Evolutionary conservation across 2,113 vertebrate species (phyloP), one percentile per base, ranked within the genome.

Genomic region (Erinaceus europaeus): DNA sequence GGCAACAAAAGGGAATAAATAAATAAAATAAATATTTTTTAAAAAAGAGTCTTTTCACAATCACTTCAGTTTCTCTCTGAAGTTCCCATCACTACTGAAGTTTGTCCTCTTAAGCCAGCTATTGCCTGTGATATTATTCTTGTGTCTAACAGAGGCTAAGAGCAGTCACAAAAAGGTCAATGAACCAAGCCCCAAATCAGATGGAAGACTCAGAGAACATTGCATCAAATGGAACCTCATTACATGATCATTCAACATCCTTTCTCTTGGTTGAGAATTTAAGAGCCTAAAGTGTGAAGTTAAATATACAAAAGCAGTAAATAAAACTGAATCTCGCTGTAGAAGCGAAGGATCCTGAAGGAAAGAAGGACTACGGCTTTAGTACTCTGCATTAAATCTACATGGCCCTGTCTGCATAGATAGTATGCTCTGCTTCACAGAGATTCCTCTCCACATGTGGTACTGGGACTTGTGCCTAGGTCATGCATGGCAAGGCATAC

Each of bases 281-380:
- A 52, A 52, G 53, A 34, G 46, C 6, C 25, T 46, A 40, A 25
- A 32, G 9, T 36, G 25, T 44, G n/a, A 77, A 65, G 80, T 78
- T 74, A 73, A 78, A 78, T 21, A 81, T 90, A 78, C 85, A 85
- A 86, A 90, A 44, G 71, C 85, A 75, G 90, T 69, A 82, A 69
- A 74, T 57, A 55, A 57, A 57, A 62, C 32, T 38, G 72, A 21
- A 27, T 85, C 76, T 88, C 52, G 44, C 79, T 29, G 2, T 23
- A 73, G 84, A 57, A 81, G 32, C 44, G 48, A 2, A 52, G 40
- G 50, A 4, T 50, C 29, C 72, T 4, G 17, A 25, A 46, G 52
- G 65, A 76, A 18, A 27, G n/a, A n/a, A n/a, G n/a, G n/a, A n/a
- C n/a, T n/a, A n/a, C n/a, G n/a, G n/a, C n/a, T n/a, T n/a, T n/a